Base-by-base conservation (phyloP, 2,888 invertebrate species). In the Entomobrya multifasciata region DNA sequence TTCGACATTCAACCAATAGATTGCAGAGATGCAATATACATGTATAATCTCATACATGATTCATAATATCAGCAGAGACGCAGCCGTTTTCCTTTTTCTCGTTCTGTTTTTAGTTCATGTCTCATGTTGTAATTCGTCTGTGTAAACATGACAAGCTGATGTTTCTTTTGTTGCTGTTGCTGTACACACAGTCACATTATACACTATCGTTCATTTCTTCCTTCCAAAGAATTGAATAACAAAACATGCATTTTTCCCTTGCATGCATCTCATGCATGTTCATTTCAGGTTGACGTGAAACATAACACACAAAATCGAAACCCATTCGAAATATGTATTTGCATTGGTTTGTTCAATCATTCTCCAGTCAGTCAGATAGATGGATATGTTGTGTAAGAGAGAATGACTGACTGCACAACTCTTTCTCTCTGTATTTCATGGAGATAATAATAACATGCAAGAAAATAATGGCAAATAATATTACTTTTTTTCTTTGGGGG, bases 121-220 rank as follows among this genome's bases (percentile, higher is more conserved):
- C 55, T 62, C 30, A n/a, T 20, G 25, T 55, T 36, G 67, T 80
- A 80, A 65, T 57, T 74, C 25, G 52, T 80, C 52, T 55, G 80
- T 70, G 80, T 70, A 80, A 80, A 80, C 80, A 80, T 65, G 27
- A 67, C 80, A 80, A 70, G 70, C 80, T 80, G 80, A 65, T 80
- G 52, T 65, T n/a, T 30, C 74, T 55, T 74, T 74, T 55, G 36
- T 74, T 65, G 65, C 30, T 65, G 65, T n/a, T 62, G n/a, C n/a
- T 67, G 1, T n/a, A n/a, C n/a, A n/a, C n/a, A n/a, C n/a, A n/a
- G n/a, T n/a, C n/a, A n/a, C n/a, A n/a, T n/a, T n/a, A n/a, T n/a
- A n/a, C n/a, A n/a, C n/a, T n/a, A n/a, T n/a, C n/a, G n/a, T 79
- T 10, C 44, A n/a, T 60, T 41, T 8, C 30, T 79, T 47, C n/a